Evolutionary conservation across 2,888 invertebrate species (phyloP), one percentile per base, ranked within the genome.

Genomic region (Atrina japonica): DNA sequence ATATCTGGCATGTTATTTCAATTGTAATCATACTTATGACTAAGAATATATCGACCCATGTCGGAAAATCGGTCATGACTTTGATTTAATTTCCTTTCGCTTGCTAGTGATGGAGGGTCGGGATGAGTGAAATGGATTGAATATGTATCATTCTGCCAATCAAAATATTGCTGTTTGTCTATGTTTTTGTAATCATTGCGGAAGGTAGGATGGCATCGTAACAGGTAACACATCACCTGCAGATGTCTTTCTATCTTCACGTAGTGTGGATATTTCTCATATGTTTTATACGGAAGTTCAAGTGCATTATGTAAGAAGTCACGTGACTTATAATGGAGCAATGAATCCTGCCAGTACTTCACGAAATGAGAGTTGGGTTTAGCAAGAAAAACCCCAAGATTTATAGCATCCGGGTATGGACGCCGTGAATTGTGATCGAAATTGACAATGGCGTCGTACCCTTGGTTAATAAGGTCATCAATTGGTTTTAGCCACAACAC

Each of bases 61-160:
- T 88, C 86, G 0, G 88, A 87, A 66, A 88, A 87, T 41, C 82
- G 75, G 2, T 85, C 85, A 0, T 64, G 71, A 5, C 75, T 68
- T 14, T 77, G 73, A 25, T 64, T 50, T 29, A 86, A 73, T 1
- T 75, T 64, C 0, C 63, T 63, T 43, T 77, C 75, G 66, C 82
- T 84, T n/a, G 67, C 64, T 6, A 80, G 80, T 64, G 86, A 87
- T 0, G 73, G 73, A 0, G 89, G 89, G 59, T 88, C 87, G 0
- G 89, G 89, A 64, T 81, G 81, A 0, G 89, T 88, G 76, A 86
- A 88, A 74, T 89, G 89, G 59, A 88, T 84, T n/a, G 88, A 78
- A 59, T 85, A 88, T 16, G 79, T 81, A 25, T 88, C 88, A 18
- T 63, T 80, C 25, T 73, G 59, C 89, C 89, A 89, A 77, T 88